Evolutionary conservation across 1,140 invertebrate genomes (phyloP).

Genomic region (Formica selysi): DNA sequence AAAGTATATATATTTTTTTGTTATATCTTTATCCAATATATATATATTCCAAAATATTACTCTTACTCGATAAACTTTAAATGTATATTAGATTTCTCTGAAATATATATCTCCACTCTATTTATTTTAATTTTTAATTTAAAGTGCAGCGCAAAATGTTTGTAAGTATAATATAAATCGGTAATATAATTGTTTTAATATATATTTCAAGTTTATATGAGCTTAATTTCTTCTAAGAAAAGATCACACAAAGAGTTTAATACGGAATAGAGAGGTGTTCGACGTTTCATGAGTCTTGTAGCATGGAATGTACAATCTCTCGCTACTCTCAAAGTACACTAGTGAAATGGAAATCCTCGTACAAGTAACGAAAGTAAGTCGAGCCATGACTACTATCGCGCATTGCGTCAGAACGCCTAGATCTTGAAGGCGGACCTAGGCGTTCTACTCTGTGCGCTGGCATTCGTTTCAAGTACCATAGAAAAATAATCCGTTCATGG

Average conservation of each 20-base stretch:
- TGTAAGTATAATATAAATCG: background rate
- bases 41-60: too few relatives aligned
- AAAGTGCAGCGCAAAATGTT: background rate
- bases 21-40: too few relatives aligned
- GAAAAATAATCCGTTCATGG: constrained; percentile 68
- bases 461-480: constrained; percentile 45
- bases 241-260: background rate
- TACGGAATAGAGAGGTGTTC: too few relatives aligned
- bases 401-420: constrained; percentile 68
- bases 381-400: constrained; percentile 32
- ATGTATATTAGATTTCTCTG: background rate
- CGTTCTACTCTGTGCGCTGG: background rate
- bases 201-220: background rate
- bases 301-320: constrained; percentile 61
- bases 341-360: constrained; percentile 48
- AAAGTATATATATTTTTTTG: background rate
- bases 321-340: constrained; percentile 34
- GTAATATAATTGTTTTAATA: background rate
- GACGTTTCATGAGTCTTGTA: background rate
- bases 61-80: too few relatives aligned
- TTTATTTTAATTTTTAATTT: background rate
- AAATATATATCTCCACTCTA: background rate
- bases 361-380: constrained; percentile 48
- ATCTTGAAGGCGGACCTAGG: constrained; percentile 62
- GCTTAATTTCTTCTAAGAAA: constrained; percentile 9